These are phyloP conservation scores for Hylia prasina DNA, from an alignment of 2,113 vertebrate genomes.

Conservation along the genomic window DNA sequence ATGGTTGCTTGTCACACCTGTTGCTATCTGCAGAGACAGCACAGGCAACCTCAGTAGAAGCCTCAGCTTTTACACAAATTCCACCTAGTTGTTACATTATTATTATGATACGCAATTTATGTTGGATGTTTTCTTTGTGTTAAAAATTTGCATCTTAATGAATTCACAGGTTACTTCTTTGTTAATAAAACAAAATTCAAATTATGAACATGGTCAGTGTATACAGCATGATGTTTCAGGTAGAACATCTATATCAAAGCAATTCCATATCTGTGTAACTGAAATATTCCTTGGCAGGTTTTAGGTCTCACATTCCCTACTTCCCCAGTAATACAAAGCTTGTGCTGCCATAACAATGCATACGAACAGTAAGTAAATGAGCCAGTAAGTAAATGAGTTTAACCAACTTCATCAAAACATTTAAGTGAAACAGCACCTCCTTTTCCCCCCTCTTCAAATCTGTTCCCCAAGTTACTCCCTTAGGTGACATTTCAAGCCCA, in stretches of 20 bases:
- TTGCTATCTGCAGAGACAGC: conserved; percentile 76
- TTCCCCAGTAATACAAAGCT: background rate
- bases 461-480: background rate
- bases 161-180: conserved; percentile 33
- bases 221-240: conserved; percentile 15
- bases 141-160: conserved; percentile 5
- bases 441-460: background rate
- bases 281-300: conserved; percentile 34
- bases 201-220: background rate
- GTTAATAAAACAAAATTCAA: conserved; percentile 1
- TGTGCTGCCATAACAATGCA: background rate
- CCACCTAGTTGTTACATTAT: conserved; percentile 41
- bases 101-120: background rate
- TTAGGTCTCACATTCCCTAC: background rate
- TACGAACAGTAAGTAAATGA: background rate
- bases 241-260: conserved; percentile 5
- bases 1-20: conserved; percentile 73
- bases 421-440: conserved; percentile 15
- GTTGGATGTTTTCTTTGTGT: background rate
- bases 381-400: background rate
- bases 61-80: conserved; percentile 59
- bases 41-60: conserved; percentile 71
- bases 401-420: background rate
- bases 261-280: background rate
- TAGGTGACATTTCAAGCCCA: conserved; percentile 12